Conservation (phyloP, 2,888 invertebrate genomes). For the Drosophila setosimentum region DNA sequence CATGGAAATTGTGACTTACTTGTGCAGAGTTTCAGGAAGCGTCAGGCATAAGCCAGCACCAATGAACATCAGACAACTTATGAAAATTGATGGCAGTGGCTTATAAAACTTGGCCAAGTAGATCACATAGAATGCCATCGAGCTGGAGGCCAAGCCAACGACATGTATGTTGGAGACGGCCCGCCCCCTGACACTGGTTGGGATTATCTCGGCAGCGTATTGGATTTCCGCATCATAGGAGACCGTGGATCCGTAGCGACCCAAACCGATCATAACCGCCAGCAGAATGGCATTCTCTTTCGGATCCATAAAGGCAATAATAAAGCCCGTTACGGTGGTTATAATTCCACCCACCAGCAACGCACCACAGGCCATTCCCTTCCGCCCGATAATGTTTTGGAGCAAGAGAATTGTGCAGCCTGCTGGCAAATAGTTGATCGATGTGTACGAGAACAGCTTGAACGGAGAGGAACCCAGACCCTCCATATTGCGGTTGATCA, state of each 20-base stretch:
- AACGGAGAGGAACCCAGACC: constrained; percentile 87
- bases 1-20: constrained; percentile 62
- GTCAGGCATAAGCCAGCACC: constrained; percentile 87
- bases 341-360: constrained; percentile 86
- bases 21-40: constrained; percentile 87
- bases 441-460: constrained; percentile 86
- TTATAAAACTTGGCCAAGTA: constrained; percentile 85
- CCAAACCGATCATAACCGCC: constrained; percentile 85
- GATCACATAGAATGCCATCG: constrained; percentile 87
- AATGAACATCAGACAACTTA: constrained; percentile 86
- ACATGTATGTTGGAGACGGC: constrained; percentile 88
- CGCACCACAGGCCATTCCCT: constrained; percentile 86
- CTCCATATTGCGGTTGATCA: constrained; percentile 87
- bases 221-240: constrained; percentile 88
- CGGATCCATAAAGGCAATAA: constrained; percentile 83
- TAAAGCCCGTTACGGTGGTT: constrained; percentile 85
- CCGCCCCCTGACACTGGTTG: constrained; percentile 88
- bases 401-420: constrained; percentile 83
- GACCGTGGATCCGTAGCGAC: constrained; percentile 87
- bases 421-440: constrained; percentile 86
- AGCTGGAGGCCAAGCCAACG: constrained; percentile 87
- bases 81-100: constrained; percentile 86
- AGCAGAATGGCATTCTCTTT: constrained; percentile 83
- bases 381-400: constrained; percentile 85
- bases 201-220: constrained; percentile 88